Base-by-base conservation (phyloP, 2,113 vertebrate genomes). In the Circaetus gallicus region DNA sequence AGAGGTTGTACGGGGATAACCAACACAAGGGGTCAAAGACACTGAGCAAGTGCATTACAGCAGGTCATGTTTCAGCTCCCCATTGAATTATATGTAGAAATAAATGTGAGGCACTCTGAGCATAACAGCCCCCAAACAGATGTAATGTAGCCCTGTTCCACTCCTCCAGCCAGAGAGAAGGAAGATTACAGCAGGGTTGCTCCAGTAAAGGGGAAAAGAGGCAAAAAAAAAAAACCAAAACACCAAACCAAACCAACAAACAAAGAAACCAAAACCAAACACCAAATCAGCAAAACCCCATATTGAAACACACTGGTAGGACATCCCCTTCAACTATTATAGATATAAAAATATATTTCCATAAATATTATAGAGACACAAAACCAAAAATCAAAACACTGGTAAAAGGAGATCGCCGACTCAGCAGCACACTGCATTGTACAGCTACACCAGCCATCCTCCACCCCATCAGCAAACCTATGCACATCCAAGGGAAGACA, bases 41-140 rank as follows among this genome's bases (percentile, higher is more conserved):
- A 26, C 28, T 0, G 2, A 71, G 45, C 38, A 81, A 34, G n/a
- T 3, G 6, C 3, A 0, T 22, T 22, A 38, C 50, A 66, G 61
- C 24, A 87, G 52, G 34, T 40, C 71, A 19, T 2, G 0, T 25
- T 74, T 70, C 86, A 83, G 29, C 8, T 77, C 52, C 36, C 53
- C 13, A 29, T 2, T 62, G 42, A 80, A 52, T 6, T 50, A 3
- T 7, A 40, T 0, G 2, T 49, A 20, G 32, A 71, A 70, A 77
- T 65, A 85, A 80, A 43, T 18, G 28, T 36, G 8, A 65, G 32
- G 6, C 6, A 38, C 21, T 71, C 15, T 0, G 7, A 52, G 32
- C 4, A 2, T 14, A 40, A 58, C 13, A 40, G 7, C 24, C 24
- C 50, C 34, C 38, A 79, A 26, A 49, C 0, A 19, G 11, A 6